Evolutionary conservation across 2,888 invertebrate species (phyloP).

Genomic region (Alviniconcha strummeri): DNA sequence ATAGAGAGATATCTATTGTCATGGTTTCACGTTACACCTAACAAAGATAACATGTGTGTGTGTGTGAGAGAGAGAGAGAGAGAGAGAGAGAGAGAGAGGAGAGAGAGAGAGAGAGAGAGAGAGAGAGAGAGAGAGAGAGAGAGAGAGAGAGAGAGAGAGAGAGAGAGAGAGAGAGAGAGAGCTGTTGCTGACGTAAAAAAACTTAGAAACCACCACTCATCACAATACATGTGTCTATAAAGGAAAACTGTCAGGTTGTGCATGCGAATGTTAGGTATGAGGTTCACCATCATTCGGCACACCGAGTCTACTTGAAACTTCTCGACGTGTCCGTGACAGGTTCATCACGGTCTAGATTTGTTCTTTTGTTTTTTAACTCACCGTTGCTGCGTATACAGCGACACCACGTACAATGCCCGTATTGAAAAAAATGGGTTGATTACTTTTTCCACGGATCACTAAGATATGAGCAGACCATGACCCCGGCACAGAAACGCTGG

Average conservation of each 20-base stretch:
- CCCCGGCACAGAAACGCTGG: too few species aligned
- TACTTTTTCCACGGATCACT: background rate
- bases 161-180: background rate
- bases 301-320: background rate
- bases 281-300: background rate
- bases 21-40: background rate
- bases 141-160: background rate
- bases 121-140: conserved; percentile 7
- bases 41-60: background rate
- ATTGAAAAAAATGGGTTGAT: too few species aligned
- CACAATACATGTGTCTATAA: background rate
- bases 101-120: conserved; percentile 3
- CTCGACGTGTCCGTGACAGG: too few species aligned
- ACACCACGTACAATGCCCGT: too few species aligned
- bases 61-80: background rate
- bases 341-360: too few species aligned
- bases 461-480: background rate
- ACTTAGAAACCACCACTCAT: too few species aligned
- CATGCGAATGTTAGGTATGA: background rate
- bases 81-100: conserved; percentile 1
- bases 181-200: background rate
- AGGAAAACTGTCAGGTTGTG: background rate
- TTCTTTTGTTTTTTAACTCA: too few species aligned
- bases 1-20: background rate
- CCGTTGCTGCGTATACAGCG: too few species aligned